phyloP scores from a whole-genome alignment of 2,888 invertebrate genomes.

The Brenthis ino region DNA sequence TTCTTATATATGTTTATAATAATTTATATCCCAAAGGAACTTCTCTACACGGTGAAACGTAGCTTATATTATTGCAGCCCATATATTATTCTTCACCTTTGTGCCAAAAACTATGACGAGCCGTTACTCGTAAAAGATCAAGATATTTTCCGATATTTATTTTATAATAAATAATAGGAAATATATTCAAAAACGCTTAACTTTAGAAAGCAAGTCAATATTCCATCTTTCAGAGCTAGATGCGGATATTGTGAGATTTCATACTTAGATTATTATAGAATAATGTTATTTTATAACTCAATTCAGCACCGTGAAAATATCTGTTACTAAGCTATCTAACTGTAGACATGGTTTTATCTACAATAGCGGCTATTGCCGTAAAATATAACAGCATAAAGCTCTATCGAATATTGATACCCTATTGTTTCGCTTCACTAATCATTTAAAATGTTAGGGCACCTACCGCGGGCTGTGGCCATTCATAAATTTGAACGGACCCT shows the following conservation, averaged over 20 bases:
- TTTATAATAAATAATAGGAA: too few species aligned
- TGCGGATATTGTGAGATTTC: slow-evolving; percentile 9
- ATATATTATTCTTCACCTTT: too few species aligned
- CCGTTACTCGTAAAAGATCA: too few species aligned
- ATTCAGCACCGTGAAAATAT: slow-evolving; percentile 39
- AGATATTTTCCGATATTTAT: too few species aligned
- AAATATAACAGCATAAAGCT: slow-evolving; percentile 43
- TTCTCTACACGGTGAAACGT: too few species aligned
- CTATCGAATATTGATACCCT: slow-evolving; percentile 41
- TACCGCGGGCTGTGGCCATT: slow-evolving; percentile 64
- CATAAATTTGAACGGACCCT: slow-evolving; percentile 65
- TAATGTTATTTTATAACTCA: slow-evolving; percentile 42
- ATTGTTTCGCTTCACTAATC: slow-evolving; percentile 49
- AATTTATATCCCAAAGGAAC: background rate
- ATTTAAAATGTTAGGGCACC: slow-evolving; percentile 54
- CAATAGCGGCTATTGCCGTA: slow-evolving; percentile 42
- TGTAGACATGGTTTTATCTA: slow-evolving; percentile 41
- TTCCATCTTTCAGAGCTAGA: too few species aligned
- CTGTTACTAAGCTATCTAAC: slow-evolving; percentile 34
- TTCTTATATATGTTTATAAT: background rate
- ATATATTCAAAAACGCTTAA: too few species aligned
- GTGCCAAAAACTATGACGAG: too few species aligned
- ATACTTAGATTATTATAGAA: slow-evolving; percentile 22
- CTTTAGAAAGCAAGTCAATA: too few species aligned
- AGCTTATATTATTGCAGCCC: too few species aligned